Conservation (phyloP, 2,797 vertebrate genomes). For the Sebastes oblongus region DNA sequence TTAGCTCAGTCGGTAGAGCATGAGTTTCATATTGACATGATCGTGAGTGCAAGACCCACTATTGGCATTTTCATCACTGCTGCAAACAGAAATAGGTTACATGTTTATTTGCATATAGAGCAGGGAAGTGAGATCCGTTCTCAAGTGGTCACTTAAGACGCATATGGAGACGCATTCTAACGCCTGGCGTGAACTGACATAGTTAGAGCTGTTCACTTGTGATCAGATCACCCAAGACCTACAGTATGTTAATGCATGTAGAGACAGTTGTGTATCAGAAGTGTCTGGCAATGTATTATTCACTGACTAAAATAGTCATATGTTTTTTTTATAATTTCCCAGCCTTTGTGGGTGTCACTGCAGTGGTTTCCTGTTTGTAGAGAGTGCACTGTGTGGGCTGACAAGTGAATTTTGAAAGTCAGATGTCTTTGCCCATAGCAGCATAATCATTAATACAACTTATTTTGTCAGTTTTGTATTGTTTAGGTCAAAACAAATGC, state of each 20-base stretch:
- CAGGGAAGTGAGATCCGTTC: too few relatives aligned
- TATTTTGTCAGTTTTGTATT: constrained; percentile 16
- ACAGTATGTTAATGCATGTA: not conserved
- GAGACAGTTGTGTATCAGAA: not conserved
- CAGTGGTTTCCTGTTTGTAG: not conserved
- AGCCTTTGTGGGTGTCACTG: not conserved
- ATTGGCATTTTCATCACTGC: too few relatives aligned
- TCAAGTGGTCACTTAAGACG: too few relatives aligned
- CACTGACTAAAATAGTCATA: not conserved
- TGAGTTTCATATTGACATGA: too few relatives aligned
- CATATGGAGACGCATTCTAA: too few relatives aligned
- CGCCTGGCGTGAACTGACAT: too few relatives aligned
- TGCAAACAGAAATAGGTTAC: too few relatives aligned
- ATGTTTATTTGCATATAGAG: too few relatives aligned
- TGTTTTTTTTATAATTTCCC: not conserved
- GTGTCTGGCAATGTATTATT: not conserved
- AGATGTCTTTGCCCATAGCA: not conserved
- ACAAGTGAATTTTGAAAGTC: not conserved
- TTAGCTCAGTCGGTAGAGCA: too few relatives aligned
- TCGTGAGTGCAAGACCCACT: too few relatives aligned
- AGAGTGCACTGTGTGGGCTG: not conserved
- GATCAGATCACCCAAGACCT: too few relatives aligned
- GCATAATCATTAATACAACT: constrained; percentile 15
- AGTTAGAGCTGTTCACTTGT: too few relatives aligned
- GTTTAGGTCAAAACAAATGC: not conserved